Base-by-base conservation (phyloP, 2,888 invertebrate species). In the Eupithecia centaureata region DNA sequence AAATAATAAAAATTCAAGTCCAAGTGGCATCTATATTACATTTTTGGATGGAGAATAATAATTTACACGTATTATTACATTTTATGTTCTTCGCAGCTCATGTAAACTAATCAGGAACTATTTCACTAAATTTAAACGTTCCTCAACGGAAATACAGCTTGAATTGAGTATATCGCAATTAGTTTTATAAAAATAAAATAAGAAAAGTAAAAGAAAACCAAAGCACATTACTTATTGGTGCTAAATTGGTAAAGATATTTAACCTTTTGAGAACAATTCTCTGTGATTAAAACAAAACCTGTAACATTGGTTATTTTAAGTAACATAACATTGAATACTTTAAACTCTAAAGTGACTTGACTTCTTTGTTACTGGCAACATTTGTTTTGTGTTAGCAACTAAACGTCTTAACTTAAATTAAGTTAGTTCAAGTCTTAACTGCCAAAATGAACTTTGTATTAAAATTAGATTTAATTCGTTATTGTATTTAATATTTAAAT, bases 251-350 rank as follows among this genome's bases (percentile, higher is more conserved):
- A 69, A 75, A 67, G 58, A 70, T 68, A 59, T 60, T 22, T 33
- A 62, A 63, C 57, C 67, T 74, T 61, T 79, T 82, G 83, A 85
- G 86, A 87, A 86, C 85, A 84, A 86, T 81, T 72, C 64, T 30
- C 61, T 66, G 52, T 63, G 65, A 61, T 57, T 57, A 22, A 56
- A 18, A 56, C 7, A 56, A 30, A 54, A 32, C 32, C 25, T 2
- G 12, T 33, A 1, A 12, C 32, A 42, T 42, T 42, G 22, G 22
- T 47, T 22, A 47, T 47, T 47, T 12, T 47, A 47, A 22, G 47
- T 47, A 47, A 47, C 10, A 22, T 47, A 47, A 47, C 18, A 22
- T 38, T 18, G 18, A 47, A 47, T n/a, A n/a, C n/a, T n/a, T n/a
- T n/a, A n/a, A n/a, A n/a, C n/a, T n/a, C n/a, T n/a, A n/a, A n/a